A percentile compares a stretch with the other conserved stretches of the same genome.
Evolutionary conservation across 2,113 vertebrate genomes (phyloP).

Genomic region (Thomomys bottae): DNA sequence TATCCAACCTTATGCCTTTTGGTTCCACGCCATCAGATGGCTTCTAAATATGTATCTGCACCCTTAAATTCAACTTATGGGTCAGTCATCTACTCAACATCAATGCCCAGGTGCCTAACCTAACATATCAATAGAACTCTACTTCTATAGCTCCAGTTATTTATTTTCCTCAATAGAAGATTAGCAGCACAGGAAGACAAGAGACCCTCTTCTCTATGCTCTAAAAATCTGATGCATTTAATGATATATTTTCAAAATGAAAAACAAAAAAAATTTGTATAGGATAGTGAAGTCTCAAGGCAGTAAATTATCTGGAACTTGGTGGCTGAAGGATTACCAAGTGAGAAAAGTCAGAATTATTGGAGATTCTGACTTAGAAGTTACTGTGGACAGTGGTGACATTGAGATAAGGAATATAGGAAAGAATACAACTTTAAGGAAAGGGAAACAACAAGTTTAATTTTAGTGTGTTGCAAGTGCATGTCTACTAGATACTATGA

Average conservation of each 20-base stretch:
- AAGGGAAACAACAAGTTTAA: not conserved
- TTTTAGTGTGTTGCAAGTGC: conserved; percentile 2
- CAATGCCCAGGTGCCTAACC: not conserved
- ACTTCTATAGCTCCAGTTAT: not conserved
- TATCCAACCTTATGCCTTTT: conserved; percentile 32
- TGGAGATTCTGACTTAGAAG: not conserved
- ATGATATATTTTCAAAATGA: not conserved
- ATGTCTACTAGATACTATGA: not conserved
- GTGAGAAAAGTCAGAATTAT: not conserved
- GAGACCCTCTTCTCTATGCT: not conserved
- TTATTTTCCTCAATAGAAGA: not conserved
- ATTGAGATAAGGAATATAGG: not conserved
- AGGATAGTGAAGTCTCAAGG: not conserved
- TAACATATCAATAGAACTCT: not conserved
- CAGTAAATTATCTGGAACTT: not conserved
- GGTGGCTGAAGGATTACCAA: not conserved
- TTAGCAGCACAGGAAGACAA: not conserved
- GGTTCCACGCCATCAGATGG: not conserved
- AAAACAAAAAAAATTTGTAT: not conserved
- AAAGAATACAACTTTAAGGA: conserved; percentile 26
- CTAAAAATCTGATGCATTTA: not conserved
- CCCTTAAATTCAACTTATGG: conserved; percentile 4
- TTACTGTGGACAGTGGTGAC: not conserved
- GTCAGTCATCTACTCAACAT: not conserved
- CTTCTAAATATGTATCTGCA: not conserved